phyloP scores from a whole-genome alignment of 2,113 vertebrate genomes.

The Monarcha castaneiventris region DNA sequence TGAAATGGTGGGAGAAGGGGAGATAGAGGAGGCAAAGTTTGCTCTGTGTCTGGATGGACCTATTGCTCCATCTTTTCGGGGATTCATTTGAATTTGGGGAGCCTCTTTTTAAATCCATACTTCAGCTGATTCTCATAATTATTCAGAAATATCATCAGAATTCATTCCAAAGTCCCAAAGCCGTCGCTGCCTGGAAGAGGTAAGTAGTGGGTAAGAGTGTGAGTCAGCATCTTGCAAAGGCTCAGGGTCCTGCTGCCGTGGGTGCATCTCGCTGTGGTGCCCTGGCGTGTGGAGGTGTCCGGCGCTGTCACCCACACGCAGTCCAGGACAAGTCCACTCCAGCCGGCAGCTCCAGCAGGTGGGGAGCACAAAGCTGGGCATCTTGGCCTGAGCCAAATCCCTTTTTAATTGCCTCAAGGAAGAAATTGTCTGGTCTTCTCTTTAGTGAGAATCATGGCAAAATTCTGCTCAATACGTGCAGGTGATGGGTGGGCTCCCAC shows the following conservation, averaged over 20 bases:
- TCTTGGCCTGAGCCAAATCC: slow-evolving; percentile 86
- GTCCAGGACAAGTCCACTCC: not conserved
- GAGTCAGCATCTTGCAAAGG: not conserved
- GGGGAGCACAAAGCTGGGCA: slow-evolving; percentile 49
- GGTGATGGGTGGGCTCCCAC: not conserved
- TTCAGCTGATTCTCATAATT: not conserved
- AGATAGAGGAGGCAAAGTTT: not conserved
- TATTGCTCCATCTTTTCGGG: not conserved
- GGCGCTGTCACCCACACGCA: not conserved
- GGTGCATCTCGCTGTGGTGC: fast-evolving
- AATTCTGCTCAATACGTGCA: not conserved
- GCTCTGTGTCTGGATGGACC: not conserved
- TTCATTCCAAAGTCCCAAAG: not conserved
- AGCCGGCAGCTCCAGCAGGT: not conserved
- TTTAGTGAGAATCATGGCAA: slow-evolving; percentile 79
- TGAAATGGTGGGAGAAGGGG: not conserved
- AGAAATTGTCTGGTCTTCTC: slow-evolving; percentile 85
- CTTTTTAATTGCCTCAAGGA: slow-evolving; percentile 92
- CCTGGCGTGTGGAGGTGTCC: not conserved
- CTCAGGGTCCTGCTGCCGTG: not conserved
- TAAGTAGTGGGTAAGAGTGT: not conserved
- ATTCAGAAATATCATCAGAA: not conserved
- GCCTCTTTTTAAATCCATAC: not conserved
- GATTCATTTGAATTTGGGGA: not conserved
- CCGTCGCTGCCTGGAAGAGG: fast-evolving